Evolutionary conservation across 1,140 invertebrate species (phyloP), one percentile per base, ranked within the genome.

Genomic region (Probaryconus sp.): DNA sequence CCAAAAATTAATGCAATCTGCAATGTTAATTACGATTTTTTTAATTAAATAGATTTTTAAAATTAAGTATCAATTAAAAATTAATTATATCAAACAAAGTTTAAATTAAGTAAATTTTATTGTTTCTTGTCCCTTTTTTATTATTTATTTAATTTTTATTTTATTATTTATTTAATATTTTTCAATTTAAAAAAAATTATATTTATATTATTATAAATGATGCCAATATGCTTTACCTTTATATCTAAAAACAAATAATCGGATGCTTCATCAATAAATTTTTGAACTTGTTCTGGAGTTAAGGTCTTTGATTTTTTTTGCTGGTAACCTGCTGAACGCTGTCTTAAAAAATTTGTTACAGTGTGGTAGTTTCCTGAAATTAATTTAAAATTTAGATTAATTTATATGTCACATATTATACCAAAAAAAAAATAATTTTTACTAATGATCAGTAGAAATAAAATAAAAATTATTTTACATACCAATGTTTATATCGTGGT

Each of bases 1-100:
- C 51, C 60, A 26, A 72, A 50, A 24, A 72, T 64, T 13, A 65
- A 35, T 26, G 51, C 60, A 18, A 56, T 43, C 69, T 72, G 11
- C 5, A 56, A 43, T 42, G 11, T 18, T 20, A n/a, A n/a, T n/a
- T n/a, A n/a, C n/a, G 2, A 42, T 45, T 37, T 50, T 28, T 33
- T 35, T 35, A 13, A 47, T 9, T 31, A n/a, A n/a, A n/a, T n/a
- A n/a, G n/a, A n/a, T n/a, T n/a, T n/a, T n/a, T n/a, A n/a, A n/a
- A n/a, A n/a, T n/a, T n/a, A n/a, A n/a, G n/a, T n/a, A n/a, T n/a
- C n/a, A n/a, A n/a, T n/a, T n/a, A n/a, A n/a, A n/a, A n/a, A n/a
- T n/a, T n/a, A n/a, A n/a, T n/a, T n/a, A n/a, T n/a, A n/a, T n/a
- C n/a, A n/a, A n/a, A n/a, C n/a, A n/a, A n/a, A n/a, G n/a, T n/a